Evolutionary conservation across 2,888 invertebrate species (phyloP).

Genomic region (Lordiphosa fenestrarum): DNA sequence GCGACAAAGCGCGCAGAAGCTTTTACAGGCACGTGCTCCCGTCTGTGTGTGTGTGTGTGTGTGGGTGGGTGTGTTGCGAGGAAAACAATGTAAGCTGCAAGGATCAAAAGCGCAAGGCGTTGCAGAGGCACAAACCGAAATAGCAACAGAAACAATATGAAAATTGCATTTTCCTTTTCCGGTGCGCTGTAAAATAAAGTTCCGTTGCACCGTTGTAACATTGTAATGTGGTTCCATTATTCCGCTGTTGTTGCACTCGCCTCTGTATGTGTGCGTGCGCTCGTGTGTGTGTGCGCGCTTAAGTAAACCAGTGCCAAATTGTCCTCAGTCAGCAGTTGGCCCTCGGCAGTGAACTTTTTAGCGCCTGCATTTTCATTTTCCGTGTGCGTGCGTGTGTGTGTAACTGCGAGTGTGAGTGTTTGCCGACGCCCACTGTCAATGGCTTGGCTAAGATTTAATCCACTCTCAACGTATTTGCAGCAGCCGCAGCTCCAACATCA

Average conservation of each 20-base stretch:
- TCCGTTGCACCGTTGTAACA: conserved; percentile 16
- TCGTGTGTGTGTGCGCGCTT: conserved; percentile 3
- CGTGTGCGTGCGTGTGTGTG: conserved; percentile 21
- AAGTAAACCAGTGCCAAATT: conserved; percentile 6
- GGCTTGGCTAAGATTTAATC: conserved; percentile 2
- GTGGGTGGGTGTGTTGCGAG: not conserved
- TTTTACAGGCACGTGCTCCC: conserved; percentile 28
- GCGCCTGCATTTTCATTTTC: conserved; percentile 37
- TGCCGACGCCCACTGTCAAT: conserved; percentile 52
- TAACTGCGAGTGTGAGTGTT: conserved; percentile 23
- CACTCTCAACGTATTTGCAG: conserved; percentile 12
- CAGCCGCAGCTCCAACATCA: conserved; percentile 42
- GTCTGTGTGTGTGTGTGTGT: conserved; percentile 10
- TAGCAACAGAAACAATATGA: conserved; percentile 39
- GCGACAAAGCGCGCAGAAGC: conserved; percentile 19
- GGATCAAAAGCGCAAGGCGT: conserved; percentile 49
- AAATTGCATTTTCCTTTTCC: conserved; percentile 66
- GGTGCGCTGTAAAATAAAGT: conserved; percentile 22
- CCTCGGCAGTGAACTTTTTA: conserved; percentile 66
- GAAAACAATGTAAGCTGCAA: conserved; percentile 50
- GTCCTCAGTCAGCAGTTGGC: conserved; percentile 41
- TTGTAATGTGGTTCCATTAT: conserved; percentile 14
- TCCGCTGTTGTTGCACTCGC: conserved; percentile 12
- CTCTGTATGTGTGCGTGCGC: conserved; percentile 6
- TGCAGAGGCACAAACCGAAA: conserved; percentile 24